A percentile compares a stretch with the other conserved stretches of the same genome.
Evolutionary conservation across 2,888 invertebrate genomes (phyloP).

Genomic region (Drosophila lutescens): DNA sequence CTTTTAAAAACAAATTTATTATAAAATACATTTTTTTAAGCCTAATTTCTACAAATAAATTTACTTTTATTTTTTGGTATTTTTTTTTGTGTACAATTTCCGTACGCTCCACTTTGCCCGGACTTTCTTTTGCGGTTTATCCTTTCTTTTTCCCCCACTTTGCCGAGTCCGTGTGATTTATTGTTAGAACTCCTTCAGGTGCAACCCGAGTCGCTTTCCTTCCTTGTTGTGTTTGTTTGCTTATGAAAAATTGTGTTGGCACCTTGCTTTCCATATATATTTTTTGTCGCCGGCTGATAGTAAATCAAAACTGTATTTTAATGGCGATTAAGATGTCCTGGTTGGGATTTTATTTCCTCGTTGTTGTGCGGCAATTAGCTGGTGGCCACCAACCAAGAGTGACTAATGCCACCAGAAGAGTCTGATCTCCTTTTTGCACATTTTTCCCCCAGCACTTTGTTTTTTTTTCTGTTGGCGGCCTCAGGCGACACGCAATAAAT

Average conservation of each 20-base stretch:
- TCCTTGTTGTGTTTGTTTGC: slow-evolving; percentile 10
- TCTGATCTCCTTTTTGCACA: slow-evolving; percentile 19
- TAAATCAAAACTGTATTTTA: slow-evolving; percentile 73
- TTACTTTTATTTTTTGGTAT: not conserved
- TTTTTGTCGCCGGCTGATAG: slow-evolving; percentile 32
- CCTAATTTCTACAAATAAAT: too few species aligned
- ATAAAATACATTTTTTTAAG: too few species aligned
- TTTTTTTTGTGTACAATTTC: not conserved
- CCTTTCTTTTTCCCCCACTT: slow-evolving; percentile 16
- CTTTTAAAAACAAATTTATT: too few species aligned
- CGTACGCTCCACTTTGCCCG: not conserved
- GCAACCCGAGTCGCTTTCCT: slow-evolving; percentile 42
- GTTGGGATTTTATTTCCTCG: slow-evolving; percentile 24
- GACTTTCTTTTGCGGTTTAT: slow-evolving; percentile 28
- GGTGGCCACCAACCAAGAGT: slow-evolving; percentile 69
- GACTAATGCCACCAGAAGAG: slow-evolving; percentile 62
- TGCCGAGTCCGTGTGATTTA: slow-evolving; percentile 29
- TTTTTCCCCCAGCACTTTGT: not conserved
- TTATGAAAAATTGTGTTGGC: slow-evolving; percentile 64
- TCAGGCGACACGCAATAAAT: slow-evolving; percentile 78
- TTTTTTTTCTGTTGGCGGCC: slow-evolving; percentile 45
- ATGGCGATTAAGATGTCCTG: slow-evolving; percentile 67
- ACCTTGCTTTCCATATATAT: slow-evolving; percentile 46
- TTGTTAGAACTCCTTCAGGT: slow-evolving; percentile 29
- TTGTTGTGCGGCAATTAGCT: slow-evolving; percentile 64